These are phyloP conservation scores for Catocala nupta DNA, from an alignment of 2,888 invertebrate genomes.

Conservation along the genomic window DNA sequence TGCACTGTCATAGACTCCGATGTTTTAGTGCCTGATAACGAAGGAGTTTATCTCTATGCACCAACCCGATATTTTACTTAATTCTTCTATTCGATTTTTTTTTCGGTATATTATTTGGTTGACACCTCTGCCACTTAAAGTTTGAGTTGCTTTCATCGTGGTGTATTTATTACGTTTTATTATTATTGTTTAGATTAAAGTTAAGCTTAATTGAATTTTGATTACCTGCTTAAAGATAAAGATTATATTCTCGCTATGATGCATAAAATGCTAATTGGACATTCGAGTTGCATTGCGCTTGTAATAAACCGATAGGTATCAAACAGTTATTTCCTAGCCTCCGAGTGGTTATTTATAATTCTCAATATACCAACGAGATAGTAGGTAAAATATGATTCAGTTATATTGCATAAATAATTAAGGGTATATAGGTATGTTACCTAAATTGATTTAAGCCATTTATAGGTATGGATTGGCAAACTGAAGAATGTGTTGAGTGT, in stretches of 20 bases:
- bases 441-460: too few species aligned
- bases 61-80: conserved; percentile 53
- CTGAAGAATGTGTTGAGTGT: conserved; percentile 3
- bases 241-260: too few species aligned
- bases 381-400: too few species aligned
- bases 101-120: conserved; percentile 43
- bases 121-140: conserved; percentile 26
- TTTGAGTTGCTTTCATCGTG: conserved; percentile 1
- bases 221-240: neutral
- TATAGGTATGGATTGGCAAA: neutral
- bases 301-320: too few species aligned
- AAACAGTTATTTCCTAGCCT: too few species aligned
- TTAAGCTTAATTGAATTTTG: conserved; percentile 3
- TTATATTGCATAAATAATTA: too few species aligned
- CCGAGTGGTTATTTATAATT: too few species aligned
- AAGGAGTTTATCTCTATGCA: conserved; percentile 65
- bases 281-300: too few species aligned
- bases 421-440: too few species aligned
- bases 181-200: neutral
- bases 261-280: too few species aligned
- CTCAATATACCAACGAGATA: too few species aligned
- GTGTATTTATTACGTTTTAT: conserved; percentile 10
- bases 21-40: conserved; percentile 84
- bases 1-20: conserved; percentile 80
- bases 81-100: conserved; percentile 32